phyloP scores from a whole-genome alignment of 1,140 invertebrate genomes.

The Lanistes nyassanus region DNA sequence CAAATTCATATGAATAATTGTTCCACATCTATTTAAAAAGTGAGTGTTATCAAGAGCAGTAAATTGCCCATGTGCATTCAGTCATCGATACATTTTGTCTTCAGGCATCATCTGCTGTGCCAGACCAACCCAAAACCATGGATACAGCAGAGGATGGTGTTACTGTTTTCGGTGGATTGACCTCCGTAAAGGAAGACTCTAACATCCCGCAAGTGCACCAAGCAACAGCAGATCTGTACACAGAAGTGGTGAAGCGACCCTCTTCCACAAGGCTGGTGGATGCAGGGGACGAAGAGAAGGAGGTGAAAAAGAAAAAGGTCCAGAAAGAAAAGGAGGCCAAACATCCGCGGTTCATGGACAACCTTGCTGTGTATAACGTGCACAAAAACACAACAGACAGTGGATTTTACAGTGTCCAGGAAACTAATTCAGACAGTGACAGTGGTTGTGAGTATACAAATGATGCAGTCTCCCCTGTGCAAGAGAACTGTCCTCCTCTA shows the following conservation, averaged over 20 bases:
- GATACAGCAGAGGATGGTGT: no score
- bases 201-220: not conserved
- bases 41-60: no score
- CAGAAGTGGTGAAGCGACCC: constrained; percentile 15
- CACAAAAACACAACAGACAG: constrained; percentile 39
- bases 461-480: constrained; percentile 4
- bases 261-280: constrained; percentile 10
- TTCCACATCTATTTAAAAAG: no score
- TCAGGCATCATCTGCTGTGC: no score
- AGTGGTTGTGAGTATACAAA: constrained; percentile 28
- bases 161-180: no score
- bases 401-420: constrained; percentile 41
- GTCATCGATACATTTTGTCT: no score
- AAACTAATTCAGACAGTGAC: constrained; percentile 40
- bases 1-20: no score
- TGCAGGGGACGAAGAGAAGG: not conserved
- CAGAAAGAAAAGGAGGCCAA: not conserved
- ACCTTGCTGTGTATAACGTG: constrained; percentile 18
- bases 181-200: no score
- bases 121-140: no score
- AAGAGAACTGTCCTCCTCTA: not conserved
- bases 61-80: no score
- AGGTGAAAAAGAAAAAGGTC: not conserved
- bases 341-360: constrained; percentile 17
- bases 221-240: constrained; percentile 10